phyloP scores from a whole-genome alignment of 2,888 invertebrate genomes.

The Eilema caniola region DNA sequence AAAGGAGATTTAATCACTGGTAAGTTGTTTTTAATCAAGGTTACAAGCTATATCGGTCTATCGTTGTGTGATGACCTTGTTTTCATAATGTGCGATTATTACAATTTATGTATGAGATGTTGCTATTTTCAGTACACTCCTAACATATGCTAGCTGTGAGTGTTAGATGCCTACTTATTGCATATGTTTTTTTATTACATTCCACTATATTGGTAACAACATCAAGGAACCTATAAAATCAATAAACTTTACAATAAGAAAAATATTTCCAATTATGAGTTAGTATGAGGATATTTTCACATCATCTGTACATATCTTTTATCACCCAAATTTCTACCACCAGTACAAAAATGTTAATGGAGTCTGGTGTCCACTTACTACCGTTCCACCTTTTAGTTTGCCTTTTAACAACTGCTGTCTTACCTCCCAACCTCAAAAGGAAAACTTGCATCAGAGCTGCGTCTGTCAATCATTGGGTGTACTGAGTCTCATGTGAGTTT shows the following conservation, averaged over 20 bases:
- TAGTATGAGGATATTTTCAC: too few species aligned
- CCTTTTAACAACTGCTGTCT: too few species aligned
- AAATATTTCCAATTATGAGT: too few species aligned
- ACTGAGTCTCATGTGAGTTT: too few species aligned
- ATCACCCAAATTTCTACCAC: too few species aligned
- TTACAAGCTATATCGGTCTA: neutral
- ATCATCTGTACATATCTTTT: too few species aligned
- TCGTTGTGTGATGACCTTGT: neutral
- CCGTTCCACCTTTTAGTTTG: too few species aligned
- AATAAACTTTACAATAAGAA: neutral
- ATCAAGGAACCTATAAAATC: neutral
- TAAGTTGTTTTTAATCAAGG: conserved; percentile 6
- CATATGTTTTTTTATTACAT: neutral
- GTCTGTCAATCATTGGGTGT: too few species aligned
- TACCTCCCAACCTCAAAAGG: too few species aligned
- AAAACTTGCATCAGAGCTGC: too few species aligned
- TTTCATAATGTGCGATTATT: neutral
- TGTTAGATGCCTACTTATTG: neutral
- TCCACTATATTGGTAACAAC: neutral
- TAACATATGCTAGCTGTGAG: neutral
- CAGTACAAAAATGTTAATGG: too few species aligned
- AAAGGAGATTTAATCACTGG: neutral
- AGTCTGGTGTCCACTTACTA: too few species aligned
- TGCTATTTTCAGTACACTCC: neutral
- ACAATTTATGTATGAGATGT: neutral